Evolutionary conservation across 1,140 invertebrate species (phyloP), one percentile per base, ranked within the genome.

Genomic region (Zaprionus nigranus): DNA sequence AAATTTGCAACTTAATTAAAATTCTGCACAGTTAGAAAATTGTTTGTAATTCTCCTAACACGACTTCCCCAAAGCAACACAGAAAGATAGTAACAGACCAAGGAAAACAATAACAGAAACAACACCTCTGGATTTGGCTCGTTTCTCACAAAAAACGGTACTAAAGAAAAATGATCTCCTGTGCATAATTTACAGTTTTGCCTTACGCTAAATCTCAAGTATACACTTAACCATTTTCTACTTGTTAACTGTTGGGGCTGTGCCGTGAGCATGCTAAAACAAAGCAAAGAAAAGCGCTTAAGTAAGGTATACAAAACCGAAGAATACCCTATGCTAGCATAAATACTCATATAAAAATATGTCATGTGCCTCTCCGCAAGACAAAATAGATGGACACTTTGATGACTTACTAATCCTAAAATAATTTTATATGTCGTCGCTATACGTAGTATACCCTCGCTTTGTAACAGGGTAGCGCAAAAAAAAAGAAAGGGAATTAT

Each of bases 141-240:
- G 49, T 61, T 69, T 11, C 57, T 38, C 60, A 24, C 60, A 24
- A 57, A 78, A 61, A 66, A 60, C 43, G 69, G 53, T 62, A 26
- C 30, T 51, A 73, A 82, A 90, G 81, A 82, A 90, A 90, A 90
- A 90, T 90, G 81, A 90, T 90, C 85, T 90, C 85, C 83, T 81
- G 85, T 90, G 85, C 85, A 90, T 90, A 90, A 90, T 90, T 90
- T 90, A 90, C 85, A 85, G 85, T 85, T 82, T 85, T 71, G 85
- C 81, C 85, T 85, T 77, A 79, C 79, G 75, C 72, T 79, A 77
- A 90, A 90, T 90, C 85, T 90, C 85, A 85, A 82, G 85, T 75
- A 90, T 79, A 90, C 79, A 85, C 86, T 90, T 85, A 90, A 85
- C 81, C 85, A 85, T 85, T 90, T 85, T 90, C 81, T 85, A 90